These are phyloP conservation scores for Murina feae DNA, from an alignment of 2,113 vertebrate genomes.

Conservation along the genomic window DNA sequence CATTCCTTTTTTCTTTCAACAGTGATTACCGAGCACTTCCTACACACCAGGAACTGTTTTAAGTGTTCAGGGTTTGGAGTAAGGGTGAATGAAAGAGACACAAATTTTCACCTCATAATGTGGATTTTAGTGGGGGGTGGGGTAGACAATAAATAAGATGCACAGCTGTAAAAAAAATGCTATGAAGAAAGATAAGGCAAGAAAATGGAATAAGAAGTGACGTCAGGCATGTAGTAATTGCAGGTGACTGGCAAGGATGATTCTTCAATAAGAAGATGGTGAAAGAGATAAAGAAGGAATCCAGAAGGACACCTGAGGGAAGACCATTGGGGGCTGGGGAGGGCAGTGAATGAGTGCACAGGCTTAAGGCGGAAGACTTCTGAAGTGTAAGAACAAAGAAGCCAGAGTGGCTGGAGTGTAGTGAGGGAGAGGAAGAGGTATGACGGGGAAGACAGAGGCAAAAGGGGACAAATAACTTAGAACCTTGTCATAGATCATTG, in stretches of 20 bases:
- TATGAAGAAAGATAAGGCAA: neutral
- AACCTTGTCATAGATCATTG: neutral
- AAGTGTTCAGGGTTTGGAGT: neutral
- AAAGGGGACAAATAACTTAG: neutral
- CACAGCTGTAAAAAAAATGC: neutral
- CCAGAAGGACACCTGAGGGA: accelerated
- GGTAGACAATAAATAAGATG: neutral
- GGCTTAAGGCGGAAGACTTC: neutral
- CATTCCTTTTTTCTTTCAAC: neutral
- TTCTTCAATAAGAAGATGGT: neutral
- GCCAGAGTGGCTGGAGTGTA: accelerated
- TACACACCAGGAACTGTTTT: neutral
- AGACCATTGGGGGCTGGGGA: neutral
- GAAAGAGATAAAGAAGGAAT: neutral
- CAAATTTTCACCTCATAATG: neutral
- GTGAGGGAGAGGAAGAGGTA: neutral
- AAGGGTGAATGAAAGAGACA: neutral
- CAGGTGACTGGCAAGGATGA: neutral
- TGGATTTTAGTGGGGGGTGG: neutral
- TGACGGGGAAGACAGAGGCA: neutral
- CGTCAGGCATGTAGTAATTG: accelerated
- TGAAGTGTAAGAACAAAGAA: neutral
- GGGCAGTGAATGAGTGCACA: neutral
- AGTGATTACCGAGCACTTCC: neutral
- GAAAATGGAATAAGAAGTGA: neutral